phyloP scores from a whole-genome alignment of 2,888 invertebrate species.

The Netelia virgata region DNA sequence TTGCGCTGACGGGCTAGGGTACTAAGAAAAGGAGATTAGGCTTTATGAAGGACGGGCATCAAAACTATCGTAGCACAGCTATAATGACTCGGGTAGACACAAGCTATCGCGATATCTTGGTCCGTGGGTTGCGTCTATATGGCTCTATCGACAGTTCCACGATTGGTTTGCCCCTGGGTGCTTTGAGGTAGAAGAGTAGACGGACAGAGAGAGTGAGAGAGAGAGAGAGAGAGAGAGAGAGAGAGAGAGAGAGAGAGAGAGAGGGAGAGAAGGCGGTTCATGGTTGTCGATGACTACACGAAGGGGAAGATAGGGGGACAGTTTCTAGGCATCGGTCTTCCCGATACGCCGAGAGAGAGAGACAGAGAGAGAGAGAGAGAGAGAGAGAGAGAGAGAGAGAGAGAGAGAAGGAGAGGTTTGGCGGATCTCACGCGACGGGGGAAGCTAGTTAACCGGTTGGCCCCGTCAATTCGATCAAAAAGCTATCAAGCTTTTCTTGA shows the following conservation, averaged over 20 bases:
- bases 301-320: slow-evolving; percentile 11
- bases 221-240: not conserved
- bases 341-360: slow-evolving; percentile 8
- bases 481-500: slow-evolving; percentile 73
- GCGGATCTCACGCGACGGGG: slow-evolving; percentile 43
- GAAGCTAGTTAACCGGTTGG: slow-evolving; percentile 68
- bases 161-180: slow-evolving; percentile 35
- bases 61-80: slow-evolving; percentile 9
- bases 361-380: slow-evolving; percentile 10
- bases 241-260: slow-evolving; percentile 12
- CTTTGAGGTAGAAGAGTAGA: not conserved
- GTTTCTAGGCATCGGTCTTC: slow-evolving; percentile 10
- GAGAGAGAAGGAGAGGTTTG: slow-evolving; percentile 25
- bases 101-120: slow-evolving; percentile 15
- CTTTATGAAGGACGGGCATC: slow-evolving; percentile 9
- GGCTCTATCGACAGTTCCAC: slow-evolving; percentile 20
- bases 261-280: slow-evolving; percentile 39
- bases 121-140: slow-evolving; percentile 14
- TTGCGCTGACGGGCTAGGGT: not conserved
- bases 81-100: slow-evolving; percentile 21
- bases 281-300: slow-evolving; percentile 16
- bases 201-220: not conserved
- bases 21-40: not conserved
- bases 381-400: slow-evolving; percentile 22
- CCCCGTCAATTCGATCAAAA: slow-evolving; percentile 73